Percentiles rank a stretch among this genome's conserved stretches.
phyloP scores from a whole-genome alignment of 2,797 vertebrate genomes.

The Halcyon smyrnensis region DNA sequence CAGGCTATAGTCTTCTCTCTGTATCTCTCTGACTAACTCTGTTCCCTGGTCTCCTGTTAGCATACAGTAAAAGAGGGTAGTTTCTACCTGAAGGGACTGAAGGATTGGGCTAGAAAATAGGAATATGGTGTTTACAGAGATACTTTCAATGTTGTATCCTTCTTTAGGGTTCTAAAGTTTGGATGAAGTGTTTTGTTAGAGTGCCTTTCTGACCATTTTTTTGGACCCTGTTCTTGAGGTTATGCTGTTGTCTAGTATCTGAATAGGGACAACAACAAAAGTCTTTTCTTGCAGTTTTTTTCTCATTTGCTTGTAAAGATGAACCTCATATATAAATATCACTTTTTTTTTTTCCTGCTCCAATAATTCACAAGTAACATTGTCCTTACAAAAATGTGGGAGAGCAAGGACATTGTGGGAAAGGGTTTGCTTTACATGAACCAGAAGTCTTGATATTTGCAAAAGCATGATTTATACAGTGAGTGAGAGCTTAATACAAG shows the following conservation, averaged over 20 bases:
- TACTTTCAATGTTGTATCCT: not conserved
- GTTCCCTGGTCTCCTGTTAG: not conserved
- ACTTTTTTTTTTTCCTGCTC: not conserved
- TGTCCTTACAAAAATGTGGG: not conserved
- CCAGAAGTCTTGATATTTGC: not conserved
- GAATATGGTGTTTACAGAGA: not conserved
- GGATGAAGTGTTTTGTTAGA: not conserved
- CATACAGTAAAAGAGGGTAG: not conserved
- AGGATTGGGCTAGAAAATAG: not conserved
- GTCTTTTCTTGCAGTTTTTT: not conserved
- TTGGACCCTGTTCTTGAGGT: not conserved
- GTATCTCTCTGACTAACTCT: not conserved
- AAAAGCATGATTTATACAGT: not conserved
- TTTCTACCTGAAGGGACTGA: not conserved
- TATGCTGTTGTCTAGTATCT: not conserved
- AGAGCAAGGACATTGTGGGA: not conserved
- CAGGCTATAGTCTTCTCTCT: not conserved
- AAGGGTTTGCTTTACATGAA: not conserved
- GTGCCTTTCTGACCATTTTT: not conserved
- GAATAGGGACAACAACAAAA: not conserved
- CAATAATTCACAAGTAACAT: not conserved
- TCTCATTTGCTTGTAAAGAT: not conserved
- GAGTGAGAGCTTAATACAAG: not conserved
- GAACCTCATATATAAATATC: not conserved
- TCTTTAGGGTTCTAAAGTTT: not conserved